Base-by-base conservation (phyloP, 2,797 vertebrate species). In the Diplodus sargus region DNA sequence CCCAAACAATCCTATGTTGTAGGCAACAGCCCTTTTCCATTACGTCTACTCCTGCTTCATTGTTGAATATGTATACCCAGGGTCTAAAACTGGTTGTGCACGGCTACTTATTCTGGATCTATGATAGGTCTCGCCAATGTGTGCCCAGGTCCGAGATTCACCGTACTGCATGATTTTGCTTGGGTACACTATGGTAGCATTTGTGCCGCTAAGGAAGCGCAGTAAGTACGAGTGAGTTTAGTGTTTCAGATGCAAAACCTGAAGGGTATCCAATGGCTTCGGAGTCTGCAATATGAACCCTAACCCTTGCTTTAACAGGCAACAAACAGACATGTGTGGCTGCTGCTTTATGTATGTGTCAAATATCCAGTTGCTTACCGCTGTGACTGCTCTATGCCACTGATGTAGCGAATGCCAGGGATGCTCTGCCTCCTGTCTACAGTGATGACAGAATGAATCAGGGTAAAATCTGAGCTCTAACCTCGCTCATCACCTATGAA, bases 401-500 rank as follows among this genome's bases (percentile, higher is more conserved):
- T 67, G 13, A 78, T 81, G 66, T 70, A 65, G 64, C 53, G 62
- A 77, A 85, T 87, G 20, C 34, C 18, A 0, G 0, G 43, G 56
- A 71, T 76, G 22, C 64, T 78, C 66, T 70, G 48, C 43, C 25
- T 80, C 17, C 61, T 71, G 14, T 74, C 39, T 48, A 18, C 56
- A 73, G 42, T 63, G 63, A 83, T 62, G 53, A 56, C 22, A 54
- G 54, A 45, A 58, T 17, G 10, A 76, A 58, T 76, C 25, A 60
- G 68, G 58, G 17, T 60, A 56, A 68, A 84, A 76, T 60, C 13
- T 62, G 15, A 88, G 63, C 63, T 61, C 60, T 56, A 66, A 81
- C 58, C 78, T 82, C 67, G 65, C 39, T 78, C 60, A 81, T 84
- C 78, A 82, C 76, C 74, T 79, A 52, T 82, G 74, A 89, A 82